Conservation (phyloP, 2,888 invertebrate species). For the Diarsia rubi region DNA sequence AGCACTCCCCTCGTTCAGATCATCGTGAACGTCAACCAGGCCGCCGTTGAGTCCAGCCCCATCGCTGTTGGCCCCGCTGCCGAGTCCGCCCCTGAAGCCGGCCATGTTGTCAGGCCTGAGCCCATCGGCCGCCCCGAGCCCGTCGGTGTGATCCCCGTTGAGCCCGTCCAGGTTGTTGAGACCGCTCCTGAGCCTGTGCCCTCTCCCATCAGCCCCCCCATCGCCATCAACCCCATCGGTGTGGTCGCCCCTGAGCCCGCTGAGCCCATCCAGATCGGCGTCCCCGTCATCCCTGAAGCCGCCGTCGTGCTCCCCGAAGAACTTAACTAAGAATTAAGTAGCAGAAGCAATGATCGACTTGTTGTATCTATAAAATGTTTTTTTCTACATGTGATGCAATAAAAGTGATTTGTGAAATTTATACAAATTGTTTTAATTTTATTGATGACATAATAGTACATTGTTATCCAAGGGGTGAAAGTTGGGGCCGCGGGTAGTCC, state of each 20-base stretch:
- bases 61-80: conserved; percentile 26
- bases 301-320: conserved; percentile 66
- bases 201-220: conserved; percentile 32
- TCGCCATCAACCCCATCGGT: conserved; percentile 46
- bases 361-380: conserved; percentile 36
- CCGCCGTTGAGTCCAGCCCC: conserved; percentile 40
- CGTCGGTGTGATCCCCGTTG: conserved; percentile 31
- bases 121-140: conserved; percentile 28
- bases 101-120: conserved; percentile 2
- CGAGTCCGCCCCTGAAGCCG: conserved; percentile 32
- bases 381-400: conserved; percentile 48
- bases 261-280: conserved; percentile 45
- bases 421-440: neutral
- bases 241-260: conserved; percentile 2
- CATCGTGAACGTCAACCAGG: conserved; percentile 71
- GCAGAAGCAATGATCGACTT: neutral
- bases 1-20: conserved; percentile 70
- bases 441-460: neutral
- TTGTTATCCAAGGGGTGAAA: no score
- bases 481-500: no score
- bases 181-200: conserved; percentile 28
- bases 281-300: conserved; percentile 62
- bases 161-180: conserved; percentile 45
- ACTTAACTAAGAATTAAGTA: conserved; percentile 66
- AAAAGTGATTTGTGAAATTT: conserved; percentile 21